phyloP scores from a whole-genome alignment of 2,888 invertebrate species.

The Folsomia candida region DNA sequence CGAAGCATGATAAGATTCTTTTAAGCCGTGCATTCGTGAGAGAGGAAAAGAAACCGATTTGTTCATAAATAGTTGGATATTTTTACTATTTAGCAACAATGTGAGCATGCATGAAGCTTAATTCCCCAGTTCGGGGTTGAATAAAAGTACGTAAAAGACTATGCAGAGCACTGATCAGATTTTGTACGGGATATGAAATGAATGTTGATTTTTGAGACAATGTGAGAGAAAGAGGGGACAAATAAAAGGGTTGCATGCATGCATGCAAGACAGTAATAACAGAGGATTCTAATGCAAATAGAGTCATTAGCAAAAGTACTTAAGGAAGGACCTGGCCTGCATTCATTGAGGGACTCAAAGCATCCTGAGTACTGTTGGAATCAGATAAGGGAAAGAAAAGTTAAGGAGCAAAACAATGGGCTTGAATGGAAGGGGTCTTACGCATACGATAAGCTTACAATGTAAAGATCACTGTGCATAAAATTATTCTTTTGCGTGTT shows the following conservation, averaged over 20 bases:
- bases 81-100: constrained; percentile 1
- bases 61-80: not conserved
- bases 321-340: not conserved
- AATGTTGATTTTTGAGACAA: not conserved
- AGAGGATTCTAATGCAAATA: constrained; percentile 10
- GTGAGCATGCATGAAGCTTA: not conserved
- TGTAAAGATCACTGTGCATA: not conserved
- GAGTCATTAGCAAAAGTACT: constrained; percentile 15
- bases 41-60: not conserved
- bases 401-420: not conserved
- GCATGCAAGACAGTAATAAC: constrained; percentile 3
- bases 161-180: not conserved
- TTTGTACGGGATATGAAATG: not conserved
- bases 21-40: not conserved
- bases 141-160: not conserved
- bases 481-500: not conserved
- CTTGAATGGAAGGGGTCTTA: not conserved
- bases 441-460: too few relatives aligned
- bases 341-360: constrained; percentile 1
- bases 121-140: not conserved
- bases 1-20: not conserved
- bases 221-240: not conserved
- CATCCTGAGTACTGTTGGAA: not conserved
- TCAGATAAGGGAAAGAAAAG: constrained; percentile 5
- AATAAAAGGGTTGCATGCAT: constrained; percentile 8